A percentile compares a stretch with the other conserved stretches of the same genome.
Evolutionary conservation across 2,888 invertebrate genomes (phyloP).

Genomic region (Pegoplata infirma): DNA sequence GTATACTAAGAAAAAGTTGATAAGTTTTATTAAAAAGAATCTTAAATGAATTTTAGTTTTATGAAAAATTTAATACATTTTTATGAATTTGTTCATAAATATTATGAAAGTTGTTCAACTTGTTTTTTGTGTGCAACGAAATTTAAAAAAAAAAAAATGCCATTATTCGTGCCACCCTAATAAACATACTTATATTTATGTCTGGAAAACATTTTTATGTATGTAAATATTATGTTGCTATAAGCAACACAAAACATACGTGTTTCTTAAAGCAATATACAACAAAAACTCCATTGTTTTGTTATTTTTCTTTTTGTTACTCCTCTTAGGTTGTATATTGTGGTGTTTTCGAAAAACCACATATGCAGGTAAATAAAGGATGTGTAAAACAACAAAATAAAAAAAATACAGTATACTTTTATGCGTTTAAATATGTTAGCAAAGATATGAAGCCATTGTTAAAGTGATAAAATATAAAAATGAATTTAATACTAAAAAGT

Average conservation of each 20-base stretch:
- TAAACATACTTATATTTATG: background rate
- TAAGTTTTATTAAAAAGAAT: too few species aligned
- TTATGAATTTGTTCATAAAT: too few species aligned
- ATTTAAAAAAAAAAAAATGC: too few species aligned
- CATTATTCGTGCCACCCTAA: too few species aligned
- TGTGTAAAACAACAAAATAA: too few species aligned
- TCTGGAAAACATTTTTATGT: conserved; percentile 19
- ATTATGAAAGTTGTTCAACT: too few species aligned
- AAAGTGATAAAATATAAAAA: background rate
- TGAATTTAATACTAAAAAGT: background rate
- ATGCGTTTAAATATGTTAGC: background rate
- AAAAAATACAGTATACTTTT: background rate
- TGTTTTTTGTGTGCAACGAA: too few species aligned
- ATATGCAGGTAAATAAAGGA: background rate
- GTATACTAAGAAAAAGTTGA: too few species aligned
- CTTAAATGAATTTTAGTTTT: too few species aligned
- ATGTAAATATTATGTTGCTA: conserved; percentile 13
- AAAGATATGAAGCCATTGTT: background rate
- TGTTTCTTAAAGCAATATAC: background rate
- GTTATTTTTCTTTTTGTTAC: too few species aligned
- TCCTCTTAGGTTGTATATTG: background rate
- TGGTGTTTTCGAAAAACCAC: background rate
- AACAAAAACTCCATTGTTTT: background rate
- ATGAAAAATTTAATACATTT: too few species aligned
- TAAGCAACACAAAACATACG: conserved; percentile 9